Evolutionary conservation across 2,888 invertebrate genomes (phyloP).

Genomic region (Perizoma affinitatum): DNA sequence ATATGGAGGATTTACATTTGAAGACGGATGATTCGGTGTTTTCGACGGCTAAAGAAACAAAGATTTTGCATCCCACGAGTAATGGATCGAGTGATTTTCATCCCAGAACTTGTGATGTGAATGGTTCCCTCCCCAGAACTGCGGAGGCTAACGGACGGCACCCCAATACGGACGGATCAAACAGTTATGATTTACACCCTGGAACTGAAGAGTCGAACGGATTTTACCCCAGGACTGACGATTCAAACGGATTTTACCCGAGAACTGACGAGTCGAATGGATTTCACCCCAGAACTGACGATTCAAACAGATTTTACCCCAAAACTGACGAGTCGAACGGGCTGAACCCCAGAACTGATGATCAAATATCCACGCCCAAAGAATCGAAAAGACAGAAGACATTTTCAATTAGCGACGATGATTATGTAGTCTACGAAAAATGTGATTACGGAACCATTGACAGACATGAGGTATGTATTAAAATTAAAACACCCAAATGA

Average conservation of each 20-base stretch:
- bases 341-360: neutral
- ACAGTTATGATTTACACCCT: neutral
- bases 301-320: neutral
- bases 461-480: conserved; percentile 41
- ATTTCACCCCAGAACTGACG: neutral
- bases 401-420: conserved; percentile 66
- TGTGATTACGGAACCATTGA: conserved; percentile 77
- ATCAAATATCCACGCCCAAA: conserved; percentile 49
- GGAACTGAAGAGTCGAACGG: neutral
- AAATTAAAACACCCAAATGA: no score
- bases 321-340: neutral
- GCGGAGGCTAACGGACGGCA: neutral
- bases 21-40: conserved; percentile 73
- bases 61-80: no score
- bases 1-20: conserved; percentile 67
- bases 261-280: neutral
- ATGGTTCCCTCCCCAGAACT: neutral
- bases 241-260: neutral
- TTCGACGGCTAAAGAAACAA: conserved; percentile 48
- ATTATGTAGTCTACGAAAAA: conserved; percentile 71
- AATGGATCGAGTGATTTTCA: no score
- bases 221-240: neutral
- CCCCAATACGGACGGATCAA: neutral
- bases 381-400: conserved; percentile 71
- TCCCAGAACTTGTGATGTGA: neutral